Conservation (phyloP, 2,797 vertebrate species). For the Oreochromis mossambicus region DNA sequence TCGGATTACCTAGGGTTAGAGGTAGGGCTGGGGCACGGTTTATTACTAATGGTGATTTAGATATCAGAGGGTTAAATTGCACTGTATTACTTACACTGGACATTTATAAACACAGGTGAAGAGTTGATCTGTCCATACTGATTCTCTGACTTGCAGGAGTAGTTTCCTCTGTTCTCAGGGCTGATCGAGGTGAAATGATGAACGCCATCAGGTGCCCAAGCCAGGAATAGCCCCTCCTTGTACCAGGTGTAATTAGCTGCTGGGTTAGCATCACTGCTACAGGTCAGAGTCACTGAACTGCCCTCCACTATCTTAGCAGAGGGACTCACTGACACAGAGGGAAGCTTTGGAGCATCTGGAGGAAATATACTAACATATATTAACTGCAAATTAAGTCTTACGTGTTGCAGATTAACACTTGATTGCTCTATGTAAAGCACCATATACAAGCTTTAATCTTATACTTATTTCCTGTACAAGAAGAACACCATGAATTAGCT, state of each 20-base stretch:
- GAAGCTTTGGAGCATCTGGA: accelerated
- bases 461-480: not conserved
- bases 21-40: not conserved
- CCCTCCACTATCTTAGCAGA: not conserved
- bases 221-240: not conserved
- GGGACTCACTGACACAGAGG: not conserved
- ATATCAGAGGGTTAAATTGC: not conserved
- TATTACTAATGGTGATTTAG: not conserved
- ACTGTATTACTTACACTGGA: slow-evolving; percentile 20
- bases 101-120: not conserved
- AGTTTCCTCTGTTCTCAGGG: slow-evolving; percentile 6
- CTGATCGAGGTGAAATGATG: slow-evolving; percentile 8
- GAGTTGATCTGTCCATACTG: not conserved
- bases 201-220: not conserved
- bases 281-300: not conserved
- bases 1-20: not conserved
- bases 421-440: not conserved
- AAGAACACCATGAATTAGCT: not conserved
- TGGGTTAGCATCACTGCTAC: not conserved
- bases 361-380: not conserved
- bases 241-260: not conserved
- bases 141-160: slow-evolving; percentile 28
- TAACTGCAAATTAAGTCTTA: not conserved
- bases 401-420: not conserved
- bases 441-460: not conserved